Evolutionary conservation across 2,113 vertebrate genomes (phyloP), one percentile per base, ranked within the genome.

Genomic region (Solea solea): DNA sequence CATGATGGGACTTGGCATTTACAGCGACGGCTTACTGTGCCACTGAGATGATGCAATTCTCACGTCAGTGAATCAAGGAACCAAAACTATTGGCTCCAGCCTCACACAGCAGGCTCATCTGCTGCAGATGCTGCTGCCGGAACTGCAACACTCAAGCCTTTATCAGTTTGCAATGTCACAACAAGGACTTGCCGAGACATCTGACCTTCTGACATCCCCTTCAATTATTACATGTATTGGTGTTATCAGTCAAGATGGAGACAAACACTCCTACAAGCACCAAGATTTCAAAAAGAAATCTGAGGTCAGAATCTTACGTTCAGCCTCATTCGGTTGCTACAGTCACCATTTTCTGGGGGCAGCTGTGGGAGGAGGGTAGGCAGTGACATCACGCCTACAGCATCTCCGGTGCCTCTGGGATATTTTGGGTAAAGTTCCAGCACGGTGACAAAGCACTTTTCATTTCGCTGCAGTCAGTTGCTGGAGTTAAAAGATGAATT

Each of bases 371-470:
- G 89, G 86, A 78, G 57, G 49, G 64, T 59, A 51, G 34, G 53
- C 27, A 6, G 56, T 86, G 86, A 86, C 80, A 80, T 90, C 86
- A 89, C 59, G 2, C 67, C 70, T 57, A 76, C 63, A 77, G 72
- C 41, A 13, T 70, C 73, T 72, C 69, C 74, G 68, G 39, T 74
- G 59, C 80, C 49, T 15, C 63, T 54, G 65, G 70, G 77, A 75
- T 78, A 76, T 78, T 74, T 86, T 60, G 72, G 83, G 81, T 83
- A 62, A 83, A 81, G 69, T 81, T 74, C 67, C 51, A 74, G 64
- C 66, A 59, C 3, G 48, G 81, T 90, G 84, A 85, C 76, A 74
- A 75, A 83, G 85, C 87, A 86, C 46, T 80, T 88, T 89, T 72
- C 16, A 39, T 34, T 46, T 15, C 10, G 50, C 67, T 53, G 76